Percentiles rank a stretch among this genome's conserved stretches.
Evolutionary conservation across 2,113 vertebrate genomes (phyloP).

Genomic region (Aspidoscelis tigris): DNA sequence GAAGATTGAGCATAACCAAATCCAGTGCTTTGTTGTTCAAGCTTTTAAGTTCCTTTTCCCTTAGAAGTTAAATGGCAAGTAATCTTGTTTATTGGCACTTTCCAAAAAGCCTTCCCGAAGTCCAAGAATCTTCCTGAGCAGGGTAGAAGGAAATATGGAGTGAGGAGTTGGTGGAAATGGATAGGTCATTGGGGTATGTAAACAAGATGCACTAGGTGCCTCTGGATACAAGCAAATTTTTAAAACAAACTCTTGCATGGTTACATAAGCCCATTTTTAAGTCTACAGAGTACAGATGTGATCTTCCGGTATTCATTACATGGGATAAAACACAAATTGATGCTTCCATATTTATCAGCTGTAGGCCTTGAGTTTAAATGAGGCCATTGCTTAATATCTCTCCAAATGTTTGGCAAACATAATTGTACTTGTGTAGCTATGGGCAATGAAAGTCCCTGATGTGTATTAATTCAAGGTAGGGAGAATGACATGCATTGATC

Average conservation of each 20-base stretch:
- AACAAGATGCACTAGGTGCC: neutral
- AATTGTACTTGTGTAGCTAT: slow-evolving; percentile 59
- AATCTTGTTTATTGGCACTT: neutral
- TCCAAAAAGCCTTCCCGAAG: neutral
- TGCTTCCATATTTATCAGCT: slow-evolving; percentile 38
- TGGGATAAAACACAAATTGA: slow-evolving; percentile 56
- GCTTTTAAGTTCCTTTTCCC: neutral
- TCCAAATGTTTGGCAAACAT: slow-evolving; percentile 67
- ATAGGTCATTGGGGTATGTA: neutral
- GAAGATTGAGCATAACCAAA: neutral
- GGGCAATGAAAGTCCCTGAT: slow-evolving; percentile 71
- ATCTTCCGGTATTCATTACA: slow-evolving; percentile 56
- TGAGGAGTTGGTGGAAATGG: neutral
- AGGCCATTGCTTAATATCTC: slow-evolving; percentile 63
- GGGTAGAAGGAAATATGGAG: neutral
- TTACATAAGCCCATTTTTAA: slow-evolving; percentile 60
- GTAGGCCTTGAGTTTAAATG: slow-evolving; percentile 60
- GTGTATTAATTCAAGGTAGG: slow-evolving; percentile 51
- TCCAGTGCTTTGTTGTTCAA: neutral
- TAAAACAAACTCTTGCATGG: neutral
- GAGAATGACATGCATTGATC: slow-evolving; percentile 59
- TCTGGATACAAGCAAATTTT: neutral
- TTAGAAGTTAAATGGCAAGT: neutral
- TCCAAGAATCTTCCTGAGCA: neutral
- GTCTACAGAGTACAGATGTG: slow-evolving; percentile 53